phyloP scores from a whole-genome alignment of 2,888 invertebrate genomes.

The Temnothorax ravouxi region DNA sequence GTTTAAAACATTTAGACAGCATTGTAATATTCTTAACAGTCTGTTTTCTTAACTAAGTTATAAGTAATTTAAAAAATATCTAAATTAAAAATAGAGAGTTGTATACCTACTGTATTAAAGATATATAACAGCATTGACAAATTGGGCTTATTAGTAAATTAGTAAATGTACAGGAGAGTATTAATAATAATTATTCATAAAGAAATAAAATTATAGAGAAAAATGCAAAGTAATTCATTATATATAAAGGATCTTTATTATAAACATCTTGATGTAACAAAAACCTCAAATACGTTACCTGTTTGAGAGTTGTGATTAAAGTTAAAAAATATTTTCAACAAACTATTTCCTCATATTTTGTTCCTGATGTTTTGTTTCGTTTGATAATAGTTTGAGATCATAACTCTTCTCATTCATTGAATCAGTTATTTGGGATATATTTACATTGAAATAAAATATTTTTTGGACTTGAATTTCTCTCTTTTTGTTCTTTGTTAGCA shows the following conservation, averaged over 20 bases:
- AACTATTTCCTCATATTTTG: neutral
- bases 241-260: too few relatives aligned
- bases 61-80: neutral
- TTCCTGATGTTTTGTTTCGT: neutral
- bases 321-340: neutral
- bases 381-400: neutral
- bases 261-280: neutral
- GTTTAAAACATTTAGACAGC: neutral
- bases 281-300: neutral
- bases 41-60: neutral
- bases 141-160: neutral
- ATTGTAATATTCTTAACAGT: neutral
- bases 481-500: neutral
- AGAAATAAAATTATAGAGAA: neutral
- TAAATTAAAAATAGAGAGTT: neutral
- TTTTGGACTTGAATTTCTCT: neutral
- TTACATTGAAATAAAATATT: neutral
- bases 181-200: neutral
- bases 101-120: neutral
- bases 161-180: neutral
- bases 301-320: neutral
- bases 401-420: neutral
- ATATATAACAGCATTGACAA: neutral
- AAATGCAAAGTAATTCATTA: too few relatives aligned
- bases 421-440: neutral